Conservation (phyloP, 2,797 vertebrate genomes). For the Anas capensis region DNA sequence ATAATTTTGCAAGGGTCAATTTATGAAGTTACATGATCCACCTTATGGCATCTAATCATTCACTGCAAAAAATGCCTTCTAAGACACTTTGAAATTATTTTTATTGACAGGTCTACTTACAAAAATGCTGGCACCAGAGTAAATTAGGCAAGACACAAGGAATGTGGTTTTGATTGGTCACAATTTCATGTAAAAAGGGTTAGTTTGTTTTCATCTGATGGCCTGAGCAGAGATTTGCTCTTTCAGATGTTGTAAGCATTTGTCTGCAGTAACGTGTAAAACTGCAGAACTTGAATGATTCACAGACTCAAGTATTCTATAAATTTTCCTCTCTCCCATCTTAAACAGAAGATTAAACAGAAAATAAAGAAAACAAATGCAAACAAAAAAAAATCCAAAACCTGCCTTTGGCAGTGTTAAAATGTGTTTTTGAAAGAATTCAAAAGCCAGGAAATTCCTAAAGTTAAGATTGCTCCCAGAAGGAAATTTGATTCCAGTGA, state of each 20-base stretch:
- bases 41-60: background rate
- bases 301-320: background rate
- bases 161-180: background rate
- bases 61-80: background rate
- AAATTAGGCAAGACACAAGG: background rate
- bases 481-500: conserved; percentile 62
- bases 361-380: conserved; percentile 13
- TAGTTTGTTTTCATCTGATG: background rate
- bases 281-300: background rate
- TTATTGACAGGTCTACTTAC: background rate
- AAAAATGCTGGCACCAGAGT: background rate
- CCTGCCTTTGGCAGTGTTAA: conserved; percentile 23
- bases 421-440: conserved; percentile 57
- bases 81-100: background rate
- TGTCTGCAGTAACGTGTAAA: background rate
- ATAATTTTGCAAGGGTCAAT: background rate
- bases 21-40: background rate
- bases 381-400: background rate
- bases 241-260: background rate
- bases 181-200: background rate
- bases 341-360: background rate
- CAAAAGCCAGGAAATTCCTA: conserved; percentile 61
- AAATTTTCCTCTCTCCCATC: background rate
- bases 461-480: conserved; percentile 66
- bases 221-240: background rate